Conservation (phyloP, 2,888 invertebrate genomes). For the Chrysina gloriosa region DNA sequence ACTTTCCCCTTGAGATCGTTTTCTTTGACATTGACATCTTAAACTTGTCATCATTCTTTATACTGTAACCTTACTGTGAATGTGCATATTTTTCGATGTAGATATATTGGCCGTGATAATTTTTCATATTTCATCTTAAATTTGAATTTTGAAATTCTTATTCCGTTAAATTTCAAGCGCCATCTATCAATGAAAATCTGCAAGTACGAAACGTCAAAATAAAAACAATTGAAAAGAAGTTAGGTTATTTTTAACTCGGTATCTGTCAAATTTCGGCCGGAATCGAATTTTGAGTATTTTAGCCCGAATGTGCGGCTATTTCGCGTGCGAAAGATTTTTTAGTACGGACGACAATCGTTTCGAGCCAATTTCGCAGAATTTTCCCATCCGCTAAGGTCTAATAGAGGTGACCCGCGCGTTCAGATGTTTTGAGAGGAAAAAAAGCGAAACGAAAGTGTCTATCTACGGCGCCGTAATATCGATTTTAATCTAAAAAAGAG, state of each 20-base stretch:
- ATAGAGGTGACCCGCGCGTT: conserved; percentile 27
- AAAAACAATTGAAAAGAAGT: conserved; percentile 23
- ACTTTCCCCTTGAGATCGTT: no score
- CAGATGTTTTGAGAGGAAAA: background rate
- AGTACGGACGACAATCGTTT: background rate
- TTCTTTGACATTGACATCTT: no score
- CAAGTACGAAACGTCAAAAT: background rate
- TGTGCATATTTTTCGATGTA: no score
- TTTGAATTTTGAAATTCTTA: no score
- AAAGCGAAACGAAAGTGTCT: background rate
- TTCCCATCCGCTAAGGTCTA: conserved; percentile 12
- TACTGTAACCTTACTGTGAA: no score
- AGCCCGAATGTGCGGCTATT: background rate
- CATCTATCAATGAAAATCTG: background rate
- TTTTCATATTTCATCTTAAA: no score
- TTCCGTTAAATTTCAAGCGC: background rate
- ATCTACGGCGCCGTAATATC: conserved; percentile 5
- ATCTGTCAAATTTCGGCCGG: background rate
- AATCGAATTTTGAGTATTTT: conserved; percentile 1
- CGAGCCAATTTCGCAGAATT: background rate
- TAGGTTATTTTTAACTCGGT: conserved; percentile 30
- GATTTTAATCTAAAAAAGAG: conserved; percentile 24
- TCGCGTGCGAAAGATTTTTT: conserved; percentile 2
- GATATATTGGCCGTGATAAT: no score
- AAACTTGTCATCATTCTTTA: no score